Evolutionary conservation across 1,140 invertebrate genomes (phyloP).

Genomic region (Acyrthosiphon pisum): DNA sequence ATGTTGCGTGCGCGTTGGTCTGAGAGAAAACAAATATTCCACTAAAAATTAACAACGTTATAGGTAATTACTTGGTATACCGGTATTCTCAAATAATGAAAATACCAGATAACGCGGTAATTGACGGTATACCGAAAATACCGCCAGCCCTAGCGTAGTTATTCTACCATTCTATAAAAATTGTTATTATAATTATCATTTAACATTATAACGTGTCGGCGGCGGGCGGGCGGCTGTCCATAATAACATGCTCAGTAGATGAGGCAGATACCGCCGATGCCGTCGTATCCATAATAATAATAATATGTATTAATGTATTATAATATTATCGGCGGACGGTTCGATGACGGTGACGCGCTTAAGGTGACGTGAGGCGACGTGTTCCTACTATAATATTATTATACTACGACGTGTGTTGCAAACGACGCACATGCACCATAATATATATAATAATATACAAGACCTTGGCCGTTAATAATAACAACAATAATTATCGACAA

Average conservation of each 20-base stretch:
- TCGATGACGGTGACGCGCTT: not conserved
- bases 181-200: not conserved
- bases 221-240: not conserved
- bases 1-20: too few relatives aligned
- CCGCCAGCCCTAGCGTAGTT: not conserved
- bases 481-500: slow-evolving; percentile 14
- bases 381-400: not conserved
- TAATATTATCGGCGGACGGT: not conserved
- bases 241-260: not conserved
- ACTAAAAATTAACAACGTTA: too few relatives aligned
- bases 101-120: too few relatives aligned
- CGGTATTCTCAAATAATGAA: too few relatives aligned
- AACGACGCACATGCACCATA: not conserved
- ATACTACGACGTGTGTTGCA: not conserved
- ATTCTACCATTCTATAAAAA: not conserved
- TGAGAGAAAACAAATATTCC: too few relatives aligned
- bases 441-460: not conserved
- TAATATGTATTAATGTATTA: too few relatives aligned
- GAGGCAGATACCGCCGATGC: not conserved
- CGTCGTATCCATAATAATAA: too few relatives aligned
- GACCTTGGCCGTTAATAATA: slow-evolving; percentile 23
- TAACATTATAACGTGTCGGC: not conserved
- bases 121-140: too few relatives aligned
- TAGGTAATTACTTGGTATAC: too few relatives aligned
- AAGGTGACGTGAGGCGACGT: not conserved